These are phyloP conservation scores for Galaxias olidus DNA, from an alignment of 2,797 vertebrate genomes.

Conservation along the genomic window DNA sequence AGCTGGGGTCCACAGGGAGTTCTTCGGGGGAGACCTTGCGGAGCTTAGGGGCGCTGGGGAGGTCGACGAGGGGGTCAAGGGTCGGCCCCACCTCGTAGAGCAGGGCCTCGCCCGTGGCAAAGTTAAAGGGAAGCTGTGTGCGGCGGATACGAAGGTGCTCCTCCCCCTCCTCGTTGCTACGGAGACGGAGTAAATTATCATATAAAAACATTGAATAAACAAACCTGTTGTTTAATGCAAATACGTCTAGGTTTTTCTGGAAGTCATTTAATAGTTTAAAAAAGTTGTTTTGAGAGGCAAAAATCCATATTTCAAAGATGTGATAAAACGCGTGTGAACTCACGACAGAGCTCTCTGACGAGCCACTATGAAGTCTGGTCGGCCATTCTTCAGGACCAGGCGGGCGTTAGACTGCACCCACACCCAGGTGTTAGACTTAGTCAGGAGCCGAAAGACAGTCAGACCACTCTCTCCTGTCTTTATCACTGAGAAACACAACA, in stretches of 20 bases:
- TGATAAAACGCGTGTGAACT: slow-evolving; percentile 41
- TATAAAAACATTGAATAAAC: too few relatives aligned
- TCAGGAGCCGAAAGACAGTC: slow-evolving; percentile 74
- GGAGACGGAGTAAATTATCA: too few relatives aligned
- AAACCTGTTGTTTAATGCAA: background rate
- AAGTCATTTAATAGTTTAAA: too few relatives aligned
- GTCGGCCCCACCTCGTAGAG: slow-evolving; percentile 63
- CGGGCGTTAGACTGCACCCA: slow-evolving; percentile 80
- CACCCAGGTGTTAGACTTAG: slow-evolving; percentile 67
- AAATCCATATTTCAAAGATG: too few relatives aligned
- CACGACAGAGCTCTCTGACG: slow-evolving; percentile 75
- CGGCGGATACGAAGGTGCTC: slow-evolving; percentile 72
- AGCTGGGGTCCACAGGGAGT: slow-evolving; percentile 43
- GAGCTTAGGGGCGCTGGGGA: slow-evolving; percentile 53
- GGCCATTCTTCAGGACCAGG: slow-evolving; percentile 73
- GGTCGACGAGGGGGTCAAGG: slow-evolving; percentile 27
- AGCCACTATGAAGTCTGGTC: slow-evolving; percentile 76
- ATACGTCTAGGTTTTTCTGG: too few relatives aligned
- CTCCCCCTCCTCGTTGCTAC: slow-evolving; percentile 79
- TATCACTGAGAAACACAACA: slow-evolving; percentile 67
- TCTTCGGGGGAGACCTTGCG: slow-evolving; percentile 38
- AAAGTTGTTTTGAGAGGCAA: too few relatives aligned
- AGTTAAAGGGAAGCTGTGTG: slow-evolving; percentile 73
- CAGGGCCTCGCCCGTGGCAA: slow-evolving; percentile 70
- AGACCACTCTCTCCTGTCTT: slow-evolving; percentile 79